These are phyloP conservation scores for Parasteatoda tepidariorum DNA, from an alignment of 1,140 invertebrate species.

Conservation along the genomic window DNA sequence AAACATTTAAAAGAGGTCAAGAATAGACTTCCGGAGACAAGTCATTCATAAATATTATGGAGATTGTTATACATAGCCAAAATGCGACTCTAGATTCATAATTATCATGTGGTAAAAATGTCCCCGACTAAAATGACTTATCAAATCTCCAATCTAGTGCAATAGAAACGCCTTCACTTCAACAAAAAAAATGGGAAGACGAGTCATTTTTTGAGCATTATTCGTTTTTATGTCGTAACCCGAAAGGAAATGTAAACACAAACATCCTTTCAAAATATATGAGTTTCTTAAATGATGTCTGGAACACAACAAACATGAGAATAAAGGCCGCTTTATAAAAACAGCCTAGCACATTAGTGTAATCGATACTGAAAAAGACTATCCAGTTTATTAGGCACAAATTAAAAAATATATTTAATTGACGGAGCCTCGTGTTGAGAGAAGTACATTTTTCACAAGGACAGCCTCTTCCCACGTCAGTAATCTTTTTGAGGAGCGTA, in stretches of 20 bases:
- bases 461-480: slow-evolving; percentile 54
- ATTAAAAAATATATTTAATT: slow-evolving; percentile 45
- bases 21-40: too few relatives aligned
- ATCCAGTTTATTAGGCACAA: slow-evolving; percentile 25
- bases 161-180: not conserved
- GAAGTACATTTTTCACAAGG: slow-evolving; percentile 42
- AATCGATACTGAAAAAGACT: slow-evolving; percentile 48
- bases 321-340: slow-evolving; percentile 27
- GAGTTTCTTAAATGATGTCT: slow-evolving; percentile 15
- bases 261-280: slow-evolving; percentile 25
- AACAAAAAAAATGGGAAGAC: not conserved
- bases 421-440: slow-evolving; percentile 53
- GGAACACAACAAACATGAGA: not conserved
- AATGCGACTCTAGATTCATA: too few relatives aligned
- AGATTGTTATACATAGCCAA: too few relatives aligned
- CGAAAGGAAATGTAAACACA: slow-evolving; percentile 23
- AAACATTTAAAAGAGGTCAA: too few relatives aligned
- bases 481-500: slow-evolving; percentile 20
- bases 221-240: not conserved
- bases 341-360: slow-evolving; percentile 32
- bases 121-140: not conserved
- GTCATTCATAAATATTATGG: too few relatives aligned
- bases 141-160: not conserved
- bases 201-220: not conserved
- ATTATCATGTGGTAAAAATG: too few relatives aligned